A percentile compares a stretch with the other conserved stretches of the same genome.
Conservation (phyloP, 2,113 vertebrate species). For the Oncorhynchus clarkii region DNA sequence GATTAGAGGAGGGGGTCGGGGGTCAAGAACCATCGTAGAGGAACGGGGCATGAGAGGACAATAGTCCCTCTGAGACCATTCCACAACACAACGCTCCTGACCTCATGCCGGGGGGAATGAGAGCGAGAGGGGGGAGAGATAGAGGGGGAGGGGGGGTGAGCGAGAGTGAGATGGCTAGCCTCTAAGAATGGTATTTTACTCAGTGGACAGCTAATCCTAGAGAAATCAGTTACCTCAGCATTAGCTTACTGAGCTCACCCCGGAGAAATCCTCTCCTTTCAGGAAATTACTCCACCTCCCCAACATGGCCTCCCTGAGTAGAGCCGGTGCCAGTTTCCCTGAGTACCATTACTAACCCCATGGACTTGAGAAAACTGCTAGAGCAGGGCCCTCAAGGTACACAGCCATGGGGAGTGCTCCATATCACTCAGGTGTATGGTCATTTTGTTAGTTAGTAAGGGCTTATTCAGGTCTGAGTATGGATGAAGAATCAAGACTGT, state of each 20-base stretch:
- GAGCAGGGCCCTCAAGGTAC: neutral
- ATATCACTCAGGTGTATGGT: neutral
- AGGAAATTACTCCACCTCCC: neutral
- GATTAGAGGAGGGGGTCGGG: slow-evolving; percentile 48
- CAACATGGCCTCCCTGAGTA: neutral
- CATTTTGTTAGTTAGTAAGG: neutral
- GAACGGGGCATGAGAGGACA: slow-evolving; percentile 46
- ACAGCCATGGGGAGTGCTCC: neutral
- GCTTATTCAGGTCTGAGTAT: too few relatives aligned
- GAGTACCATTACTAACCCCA: neutral
- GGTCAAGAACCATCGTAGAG: slow-evolving; percentile 37
- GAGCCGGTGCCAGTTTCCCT: neutral
- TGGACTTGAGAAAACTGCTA: neutral
- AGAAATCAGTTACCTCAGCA: neutral
- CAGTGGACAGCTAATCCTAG: neutral
- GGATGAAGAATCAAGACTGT: too few relatives aligned
- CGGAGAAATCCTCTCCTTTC: neutral
- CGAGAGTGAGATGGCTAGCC: neutral
- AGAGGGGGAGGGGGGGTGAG: neutral
- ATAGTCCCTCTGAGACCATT: slow-evolving; percentile 53
- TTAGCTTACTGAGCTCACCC: neutral
- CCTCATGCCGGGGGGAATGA: neutral
- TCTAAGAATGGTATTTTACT: neutral
- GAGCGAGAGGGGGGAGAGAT: neutral
- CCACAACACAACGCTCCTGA: slow-evolving; percentile 13